phyloP scores from a whole-genome alignment of 2,888 invertebrate species.

The Parnassius apollo region DNA sequence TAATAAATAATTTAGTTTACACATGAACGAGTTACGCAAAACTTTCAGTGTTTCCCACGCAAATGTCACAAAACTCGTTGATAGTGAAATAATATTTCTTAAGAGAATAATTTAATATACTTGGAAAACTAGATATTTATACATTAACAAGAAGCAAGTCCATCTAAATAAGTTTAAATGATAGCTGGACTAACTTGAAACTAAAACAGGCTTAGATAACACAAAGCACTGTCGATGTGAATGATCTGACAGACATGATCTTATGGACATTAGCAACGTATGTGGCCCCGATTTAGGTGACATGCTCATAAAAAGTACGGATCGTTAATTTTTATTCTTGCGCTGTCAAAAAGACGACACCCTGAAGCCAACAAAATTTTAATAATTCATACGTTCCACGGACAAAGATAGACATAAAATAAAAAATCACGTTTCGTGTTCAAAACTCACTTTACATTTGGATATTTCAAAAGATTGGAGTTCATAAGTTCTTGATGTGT shows the following conservation, averaged over 20 bases:
- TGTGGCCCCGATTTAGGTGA: slow-evolving; percentile 23
- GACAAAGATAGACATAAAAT: slow-evolving; percentile 14
- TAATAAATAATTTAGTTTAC: too few species aligned
- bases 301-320: slow-evolving; percentile 24
- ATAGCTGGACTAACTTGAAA: slow-evolving; percentile 8
- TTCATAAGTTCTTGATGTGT: too few species aligned
- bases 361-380: slow-evolving; percentile 17
- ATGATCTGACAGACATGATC: slow-evolving; percentile 3
- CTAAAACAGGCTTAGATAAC: not conserved
- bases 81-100: too few species aligned
- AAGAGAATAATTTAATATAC: too few species aligned
- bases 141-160: too few species aligned
- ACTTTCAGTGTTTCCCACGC: too few species aligned
- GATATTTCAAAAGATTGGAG: too few species aligned
- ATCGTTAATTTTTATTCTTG: slow-evolving; percentile 28
- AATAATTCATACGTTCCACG: slow-evolving; percentile 24
- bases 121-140: too few species aligned
- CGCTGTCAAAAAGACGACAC: slow-evolving; percentile 19
- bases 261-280: slow-evolving; percentile 19
- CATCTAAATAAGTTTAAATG: too few species aligned
- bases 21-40: too few species aligned
- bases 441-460: not conserved
- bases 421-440: not conserved
- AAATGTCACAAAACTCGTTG: too few species aligned
- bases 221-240: slow-evolving; percentile 10